Evolutionary conservation across 2,113 vertebrate genomes (phyloP).

Genomic region (Falcunculus frontatus): DNA sequence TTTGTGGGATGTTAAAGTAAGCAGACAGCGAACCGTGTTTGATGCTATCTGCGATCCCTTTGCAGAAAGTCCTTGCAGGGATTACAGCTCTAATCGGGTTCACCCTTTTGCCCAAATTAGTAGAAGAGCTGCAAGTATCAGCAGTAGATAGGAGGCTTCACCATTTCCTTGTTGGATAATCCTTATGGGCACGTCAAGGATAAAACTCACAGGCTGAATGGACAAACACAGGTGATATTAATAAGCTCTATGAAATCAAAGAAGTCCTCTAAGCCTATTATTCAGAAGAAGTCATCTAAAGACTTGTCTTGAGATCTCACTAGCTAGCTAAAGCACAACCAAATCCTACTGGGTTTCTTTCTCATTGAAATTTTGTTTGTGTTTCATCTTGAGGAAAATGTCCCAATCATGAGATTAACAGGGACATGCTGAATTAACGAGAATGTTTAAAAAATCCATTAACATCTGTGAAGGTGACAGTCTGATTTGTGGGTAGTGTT

Average conservation of each 20-base stretch:
- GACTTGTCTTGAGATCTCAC: neutral
- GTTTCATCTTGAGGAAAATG: constrained; percentile 18
- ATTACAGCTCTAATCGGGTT: neutral
- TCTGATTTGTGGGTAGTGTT: neutral
- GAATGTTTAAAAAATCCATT: neutral
- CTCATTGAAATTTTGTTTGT: neutral
- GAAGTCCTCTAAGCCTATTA: neutral
- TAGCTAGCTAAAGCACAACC: neutral
- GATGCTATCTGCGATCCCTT: neutral
- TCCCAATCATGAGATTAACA: neutral
- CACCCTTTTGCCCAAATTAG: neutral
- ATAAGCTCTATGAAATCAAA: neutral
- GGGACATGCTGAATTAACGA: neutral
- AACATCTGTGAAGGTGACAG: neutral
- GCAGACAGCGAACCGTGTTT: neutral
- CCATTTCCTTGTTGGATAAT: neutral
- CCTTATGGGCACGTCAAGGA: neutral
- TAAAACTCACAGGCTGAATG: neutral
- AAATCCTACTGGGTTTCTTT: neutral
- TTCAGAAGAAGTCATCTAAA: neutral
- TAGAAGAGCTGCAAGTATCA: neutral
- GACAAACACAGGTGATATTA: neutral
- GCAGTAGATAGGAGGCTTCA: neutral
- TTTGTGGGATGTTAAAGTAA: neutral
- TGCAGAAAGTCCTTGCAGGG: neutral